Conservation (phyloP, 1,140 invertebrate species). For the Odontomachus brunneus region DNA sequence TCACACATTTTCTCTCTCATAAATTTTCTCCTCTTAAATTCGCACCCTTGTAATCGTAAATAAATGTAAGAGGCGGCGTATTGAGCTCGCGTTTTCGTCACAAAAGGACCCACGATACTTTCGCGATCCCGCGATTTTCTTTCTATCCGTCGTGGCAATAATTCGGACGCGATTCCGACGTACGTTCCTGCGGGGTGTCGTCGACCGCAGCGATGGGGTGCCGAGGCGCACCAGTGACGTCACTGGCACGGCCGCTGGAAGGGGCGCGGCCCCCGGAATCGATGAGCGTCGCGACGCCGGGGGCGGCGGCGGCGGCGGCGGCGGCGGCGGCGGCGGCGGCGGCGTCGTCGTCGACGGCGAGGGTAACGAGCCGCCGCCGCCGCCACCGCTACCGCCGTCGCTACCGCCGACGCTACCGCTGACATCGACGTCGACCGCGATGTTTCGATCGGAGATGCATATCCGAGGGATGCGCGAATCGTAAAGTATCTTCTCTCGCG, state of each 20-base stretch:
- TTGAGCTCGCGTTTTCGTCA: not conserved
- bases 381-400: slow-evolving; percentile 18
- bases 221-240: slow-evolving; percentile 77
- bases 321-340: slow-evolving; percentile 44
- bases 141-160: not conserved
- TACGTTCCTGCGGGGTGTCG: slow-evolving; percentile 38
- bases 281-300: slow-evolving; percentile 72
- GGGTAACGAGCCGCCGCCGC: slow-evolving; percentile 58
- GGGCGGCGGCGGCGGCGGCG: slow-evolving; percentile 49
- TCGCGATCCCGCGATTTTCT: slow-evolving; percentile 20
- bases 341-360: slow-evolving; percentile 56
- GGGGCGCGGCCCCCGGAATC: slow-evolving; percentile 78
- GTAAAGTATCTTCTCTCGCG: not conserved
- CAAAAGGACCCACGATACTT: no score
- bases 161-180: slow-evolving; percentile 20
- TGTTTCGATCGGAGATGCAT: slow-evolving; percentile 24
- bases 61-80: no score
- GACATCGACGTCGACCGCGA: slow-evolving; percentile 22
- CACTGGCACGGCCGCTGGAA: slow-evolving; percentile 71
- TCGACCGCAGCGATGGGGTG: slow-evolving; percentile 78
- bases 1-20: not conserved
- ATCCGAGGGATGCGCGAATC: slow-evolving; percentile 21
- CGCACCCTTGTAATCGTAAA: no score
- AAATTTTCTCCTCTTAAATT: no score
- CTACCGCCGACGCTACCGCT: no score